Evolutionary conservation across 1,140 invertebrate species (phyloP), one percentile per base, ranked within the genome.

Genomic region (Druon quercuslanigerum): DNA sequence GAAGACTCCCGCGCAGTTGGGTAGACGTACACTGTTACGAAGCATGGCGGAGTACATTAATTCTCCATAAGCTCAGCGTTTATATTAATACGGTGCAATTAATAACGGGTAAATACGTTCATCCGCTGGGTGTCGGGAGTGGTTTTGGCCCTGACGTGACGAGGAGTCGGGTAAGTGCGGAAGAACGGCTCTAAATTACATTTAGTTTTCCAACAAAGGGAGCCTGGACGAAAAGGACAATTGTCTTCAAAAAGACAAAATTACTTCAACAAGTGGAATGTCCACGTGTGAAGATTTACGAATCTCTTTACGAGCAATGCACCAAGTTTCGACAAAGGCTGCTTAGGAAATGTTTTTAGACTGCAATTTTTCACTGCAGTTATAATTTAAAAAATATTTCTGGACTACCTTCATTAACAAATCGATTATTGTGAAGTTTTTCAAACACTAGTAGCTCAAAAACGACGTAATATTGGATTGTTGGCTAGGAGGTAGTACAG

Each of bases 31-130:
- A 16, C 33, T 14, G 25, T 66, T 66, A 33, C 60, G 40, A 66
- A 46, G 33, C 33, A 66, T 33, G 25, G 60, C 6, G 60, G n/a
- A 33, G 60, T 66, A 66, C 60, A 66, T 66, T 66, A 66, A 66
- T 66, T 66, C 60, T 66, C 60, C 40, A 46, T 66, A 66, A 66
- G 60, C 33, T 20, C 60, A 66, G 60, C 60, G 60, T 66, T 66
- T 66, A 66, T 66, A 66, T 66, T 66, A 66, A 66, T 66, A 40
- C 60, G 60, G 7, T 40, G 60, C 33, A 33, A 66, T 66, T 66
- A 66, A 66, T 66, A 66, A 66, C 60, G 20, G 60, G 33, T 66
- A 66, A 66, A 66, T 66, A 33, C 60, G 25, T 66, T 66, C 60
- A 14, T 66, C 60, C 60, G 25, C 25, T 66, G 13, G 60, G 60